Conservation (phyloP, 2,113 vertebrate species). For the Indicator indicator region DNA sequence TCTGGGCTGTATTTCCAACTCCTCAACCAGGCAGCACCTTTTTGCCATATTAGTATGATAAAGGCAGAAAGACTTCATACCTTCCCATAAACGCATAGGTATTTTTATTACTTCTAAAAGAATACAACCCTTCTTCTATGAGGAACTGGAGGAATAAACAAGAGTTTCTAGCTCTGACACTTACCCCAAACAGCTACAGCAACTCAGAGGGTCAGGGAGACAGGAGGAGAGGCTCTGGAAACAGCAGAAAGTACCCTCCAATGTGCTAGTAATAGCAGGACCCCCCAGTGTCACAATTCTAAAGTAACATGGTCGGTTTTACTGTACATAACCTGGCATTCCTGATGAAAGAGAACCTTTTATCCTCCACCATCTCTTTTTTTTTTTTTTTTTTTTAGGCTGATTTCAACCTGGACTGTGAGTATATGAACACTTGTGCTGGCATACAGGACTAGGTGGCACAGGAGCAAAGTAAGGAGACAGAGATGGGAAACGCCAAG, state of each 20-base stretch:
- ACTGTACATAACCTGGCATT: not conserved
- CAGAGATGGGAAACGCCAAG: not conserved
- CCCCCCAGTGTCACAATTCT: not conserved
- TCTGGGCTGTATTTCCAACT: not conserved
- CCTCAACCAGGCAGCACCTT: not conserved
- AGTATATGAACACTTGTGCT: not conserved
- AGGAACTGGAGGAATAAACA: not conserved
- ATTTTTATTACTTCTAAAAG: not conserved
- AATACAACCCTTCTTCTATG: not conserved
- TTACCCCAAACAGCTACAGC: not conserved
- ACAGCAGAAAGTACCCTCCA: not conserved
- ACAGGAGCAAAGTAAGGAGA: constrained; percentile 12
- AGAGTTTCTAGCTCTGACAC: not conserved
- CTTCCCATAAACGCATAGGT: not conserved
- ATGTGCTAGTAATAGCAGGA: not conserved
- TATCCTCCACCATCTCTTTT: not conserved
- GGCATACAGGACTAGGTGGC: not conserved
- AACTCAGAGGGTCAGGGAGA: not conserved
- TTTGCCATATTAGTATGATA: not conserved
- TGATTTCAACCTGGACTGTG: constrained; percentile 15
- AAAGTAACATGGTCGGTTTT: not conserved
- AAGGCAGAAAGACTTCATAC: not conserved
- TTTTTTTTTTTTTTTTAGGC: not conserved
- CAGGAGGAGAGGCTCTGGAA: not conserved
- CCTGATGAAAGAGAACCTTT: not conserved